phyloP scores from a whole-genome alignment of 1,140 invertebrate genomes.

The Phymastichus coffea region DNA sequence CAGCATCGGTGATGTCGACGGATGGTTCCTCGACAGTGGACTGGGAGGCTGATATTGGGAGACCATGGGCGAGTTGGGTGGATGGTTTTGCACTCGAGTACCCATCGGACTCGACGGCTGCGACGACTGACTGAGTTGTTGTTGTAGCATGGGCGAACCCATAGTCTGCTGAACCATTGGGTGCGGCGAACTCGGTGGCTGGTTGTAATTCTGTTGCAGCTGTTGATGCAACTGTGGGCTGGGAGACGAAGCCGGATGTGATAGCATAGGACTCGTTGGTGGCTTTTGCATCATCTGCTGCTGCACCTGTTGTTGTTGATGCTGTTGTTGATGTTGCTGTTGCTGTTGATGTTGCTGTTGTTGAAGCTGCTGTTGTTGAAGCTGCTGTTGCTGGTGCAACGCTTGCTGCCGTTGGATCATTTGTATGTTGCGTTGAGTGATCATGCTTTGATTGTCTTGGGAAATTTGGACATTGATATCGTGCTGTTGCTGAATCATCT shows the following conservation, averaged over 20 bases:
- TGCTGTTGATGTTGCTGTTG: slow-evolving; percentile 42
- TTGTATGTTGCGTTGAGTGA: slow-evolving; percentile 46
- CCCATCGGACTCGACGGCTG: slow-evolving; percentile 54
- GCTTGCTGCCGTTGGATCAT: slow-evolving; percentile 58
- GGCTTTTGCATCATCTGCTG: slow-evolving; percentile 52
- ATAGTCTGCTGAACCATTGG: slow-evolving; percentile 61
- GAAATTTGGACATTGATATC: slow-evolving; percentile 40
- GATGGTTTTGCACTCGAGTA: slow-evolving; percentile 43
- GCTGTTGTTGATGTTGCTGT: slow-evolving; percentile 44
- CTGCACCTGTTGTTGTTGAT: slow-evolving; percentile 48
- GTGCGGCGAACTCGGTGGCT: slow-evolving; percentile 67
- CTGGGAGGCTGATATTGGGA: slow-evolving; percentile 54
- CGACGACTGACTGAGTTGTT: slow-evolving; percentile 52
- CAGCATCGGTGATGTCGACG: slow-evolving; percentile 53
- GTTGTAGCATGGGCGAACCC: slow-evolving; percentile 59
- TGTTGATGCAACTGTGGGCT: slow-evolving; percentile 60
- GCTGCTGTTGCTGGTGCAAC: slow-evolving; percentile 55
- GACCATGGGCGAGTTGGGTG: slow-evolving; percentile 53
- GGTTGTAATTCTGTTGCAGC: slow-evolving; percentile 57
- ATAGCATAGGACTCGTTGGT: slow-evolving; percentile 59
- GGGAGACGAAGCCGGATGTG: slow-evolving; percentile 58
- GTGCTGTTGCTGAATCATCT: slow-evolving; percentile 58
- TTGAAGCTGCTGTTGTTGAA: slow-evolving; percentile 60
- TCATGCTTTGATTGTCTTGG: slow-evolving; percentile 39
- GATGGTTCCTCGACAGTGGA: slow-evolving; percentile 51